A percentile compares a stretch with the other conserved stretches of the same genome.
Conservation (phyloP, 2,888 invertebrate genomes). For the Muscina levida region DNA sequence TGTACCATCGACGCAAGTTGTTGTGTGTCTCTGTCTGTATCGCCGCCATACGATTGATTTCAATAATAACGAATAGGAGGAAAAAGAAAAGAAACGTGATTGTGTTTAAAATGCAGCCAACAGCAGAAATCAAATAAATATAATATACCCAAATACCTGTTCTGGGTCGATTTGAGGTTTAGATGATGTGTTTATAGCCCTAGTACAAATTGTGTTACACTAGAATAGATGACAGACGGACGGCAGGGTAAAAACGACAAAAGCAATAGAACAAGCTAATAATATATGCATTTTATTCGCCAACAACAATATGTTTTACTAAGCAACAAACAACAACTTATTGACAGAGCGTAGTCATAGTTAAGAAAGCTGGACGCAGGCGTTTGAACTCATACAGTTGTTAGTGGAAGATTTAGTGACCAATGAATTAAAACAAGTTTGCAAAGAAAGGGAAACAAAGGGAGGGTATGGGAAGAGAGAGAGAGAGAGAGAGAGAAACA, state of each 20-base stretch:
- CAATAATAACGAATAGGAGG: no score
- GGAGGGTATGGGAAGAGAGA: no score
- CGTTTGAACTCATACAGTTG: not conserved
- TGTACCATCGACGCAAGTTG: conserved; percentile 11
- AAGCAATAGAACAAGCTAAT: conserved; percentile 20
- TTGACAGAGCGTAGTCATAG: conserved; percentile 7
- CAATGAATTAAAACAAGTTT: no score
- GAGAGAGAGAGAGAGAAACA: no score
- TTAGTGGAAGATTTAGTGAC: no score
- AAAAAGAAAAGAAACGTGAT: conserved; percentile 34
- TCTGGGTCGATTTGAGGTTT: not conserved
- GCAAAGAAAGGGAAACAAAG: no score
- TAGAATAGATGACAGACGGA: not conserved
- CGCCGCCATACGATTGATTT: no score
- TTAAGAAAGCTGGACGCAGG: conserved; percentile 1
- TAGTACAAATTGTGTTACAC: conserved; percentile 31
- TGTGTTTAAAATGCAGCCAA: conserved; percentile 13
- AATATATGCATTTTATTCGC: conserved; percentile 23
- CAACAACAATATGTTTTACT: not conserved
- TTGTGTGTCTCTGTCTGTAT: conserved; percentile 11
- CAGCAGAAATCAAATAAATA: not conserved
- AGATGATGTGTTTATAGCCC: not conserved
- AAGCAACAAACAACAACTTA: conserved; percentile 11
- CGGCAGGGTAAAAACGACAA: not conserved
- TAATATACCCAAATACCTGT: conserved; percentile 8